Conservation (phyloP, 2,113 vertebrate genomes). For the Clarias batrachus region DNA sequence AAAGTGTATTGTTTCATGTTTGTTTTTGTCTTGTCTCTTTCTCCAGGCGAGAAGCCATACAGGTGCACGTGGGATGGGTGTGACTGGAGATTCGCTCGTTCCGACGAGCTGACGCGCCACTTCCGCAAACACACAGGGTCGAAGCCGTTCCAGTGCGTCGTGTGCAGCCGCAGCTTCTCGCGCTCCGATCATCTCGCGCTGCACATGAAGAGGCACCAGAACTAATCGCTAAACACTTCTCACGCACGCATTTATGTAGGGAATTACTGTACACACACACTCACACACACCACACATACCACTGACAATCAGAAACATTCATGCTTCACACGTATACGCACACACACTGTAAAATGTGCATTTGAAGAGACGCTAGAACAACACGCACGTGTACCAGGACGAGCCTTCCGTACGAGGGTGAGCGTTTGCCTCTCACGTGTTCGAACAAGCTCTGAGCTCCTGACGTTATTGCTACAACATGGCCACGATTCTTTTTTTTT, state of each 20-base stretch:
- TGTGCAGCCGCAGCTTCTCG: constrained; percentile 96
- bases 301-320: constrained; percentile 38
- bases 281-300: constrained; percentile 26
- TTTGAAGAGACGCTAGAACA: constrained; percentile 36
- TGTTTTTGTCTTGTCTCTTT: constrained; percentile 17
- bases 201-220: constrained; percentile 99
- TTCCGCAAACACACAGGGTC: constrained; percentile 97
- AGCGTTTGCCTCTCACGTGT: constrained; percentile 28
- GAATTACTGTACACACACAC: constrained; percentile 31
- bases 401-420: constrained; percentile 43
- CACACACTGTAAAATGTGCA: constrained; percentile 3
- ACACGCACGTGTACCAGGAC: constrained; percentile 27
- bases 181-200: constrained; percentile 96
- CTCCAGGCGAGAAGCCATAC: constrained; percentile 94
- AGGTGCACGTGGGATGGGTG: constrained; percentile 97
- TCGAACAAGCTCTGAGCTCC: constrained; percentile 21
- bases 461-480: not conserved
- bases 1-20: not conserved
- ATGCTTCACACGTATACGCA: constrained; percentile 7
- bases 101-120: constrained; percentile 93
- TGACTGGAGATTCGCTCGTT: constrained; percentile 96
- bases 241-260: constrained; percentile 12
- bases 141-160: constrained; percentile 95
- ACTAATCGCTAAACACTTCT: constrained; percentile 66
- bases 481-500: not conserved